Evolutionary conservation across 1,140 invertebrate genomes (phyloP).

Genomic region (Lithobius niger): DNA sequence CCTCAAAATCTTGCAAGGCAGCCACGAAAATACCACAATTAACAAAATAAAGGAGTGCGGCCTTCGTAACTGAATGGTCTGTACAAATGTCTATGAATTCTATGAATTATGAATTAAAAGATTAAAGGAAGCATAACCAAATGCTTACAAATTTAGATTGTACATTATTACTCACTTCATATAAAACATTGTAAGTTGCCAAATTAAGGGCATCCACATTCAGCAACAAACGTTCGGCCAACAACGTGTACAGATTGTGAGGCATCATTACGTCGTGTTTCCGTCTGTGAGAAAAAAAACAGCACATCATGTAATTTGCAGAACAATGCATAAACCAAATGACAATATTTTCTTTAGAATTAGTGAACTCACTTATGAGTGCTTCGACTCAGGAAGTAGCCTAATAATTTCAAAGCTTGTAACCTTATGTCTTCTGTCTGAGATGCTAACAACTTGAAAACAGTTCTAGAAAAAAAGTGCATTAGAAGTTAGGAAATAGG

Average conservation of each 20-base stretch:
- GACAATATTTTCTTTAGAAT: neutral
- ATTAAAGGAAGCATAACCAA: too few species aligned
- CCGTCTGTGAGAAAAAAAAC: constrained; percentile 46
- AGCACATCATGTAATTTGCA: neutral
- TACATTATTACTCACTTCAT: constrained; percentile 74
- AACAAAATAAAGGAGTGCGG: neutral
- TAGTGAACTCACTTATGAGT: constrained; percentile 39
- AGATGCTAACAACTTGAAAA: constrained; percentile 91
- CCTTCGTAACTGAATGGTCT: constrained; percentile 1
- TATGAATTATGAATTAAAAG: constrained; percentile 10
- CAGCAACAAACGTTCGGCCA: constrained; percentile 79
- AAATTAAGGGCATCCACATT: constrained; percentile 79
- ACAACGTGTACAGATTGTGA: constrained; percentile 90
- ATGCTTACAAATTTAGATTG: too few species aligned
- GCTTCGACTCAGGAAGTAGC: constrained; percentile 44
- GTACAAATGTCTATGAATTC: neutral
- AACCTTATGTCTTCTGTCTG: constrained; percentile 89
- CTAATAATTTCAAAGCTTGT: constrained; percentile 85
- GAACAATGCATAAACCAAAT: neutral
- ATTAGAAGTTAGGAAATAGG: too few species aligned
- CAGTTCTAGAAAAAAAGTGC: constrained; percentile 58
- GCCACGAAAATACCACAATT: too few species aligned
- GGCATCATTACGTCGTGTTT: constrained; percentile 98
- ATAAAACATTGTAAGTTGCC: constrained; percentile 96
- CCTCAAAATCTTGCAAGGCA: too few species aligned